A percentile compares a stretch with the other conserved stretches of the same genome.
These are phyloP conservation scores for Marmota monax DNA, from an alignment of 2,113 vertebrate genomes.

Conservation along the genomic window DNA sequence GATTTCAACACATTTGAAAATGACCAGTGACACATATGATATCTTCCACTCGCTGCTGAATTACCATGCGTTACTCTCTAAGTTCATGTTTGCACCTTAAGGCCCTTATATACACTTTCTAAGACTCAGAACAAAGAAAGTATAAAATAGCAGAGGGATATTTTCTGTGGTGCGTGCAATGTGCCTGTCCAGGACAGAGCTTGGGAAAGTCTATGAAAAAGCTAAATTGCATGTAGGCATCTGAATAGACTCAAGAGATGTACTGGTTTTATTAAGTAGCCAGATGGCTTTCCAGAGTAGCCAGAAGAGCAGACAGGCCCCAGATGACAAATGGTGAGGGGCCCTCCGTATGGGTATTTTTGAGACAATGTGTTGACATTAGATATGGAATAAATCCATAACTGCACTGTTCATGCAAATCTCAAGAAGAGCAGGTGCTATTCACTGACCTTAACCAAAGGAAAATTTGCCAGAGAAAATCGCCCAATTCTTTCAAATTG, in stretches of 20 bases:
- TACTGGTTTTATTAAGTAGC: slow-evolving; percentile 78
- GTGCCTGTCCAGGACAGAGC: background rate
- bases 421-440: slow-evolving; percentile 70
- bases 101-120: background rate
- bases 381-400: slow-evolving; percentile 76
- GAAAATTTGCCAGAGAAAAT: slow-evolving; percentile 69
- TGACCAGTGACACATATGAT: background rate
- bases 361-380: slow-evolving; percentile 81
- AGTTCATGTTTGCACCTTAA: background rate
- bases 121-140: slow-evolving; percentile 9
- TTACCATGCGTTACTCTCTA: background rate
- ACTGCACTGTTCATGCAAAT: slow-evolving; percentile 70
- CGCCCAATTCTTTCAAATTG: slow-evolving; percentile 54
- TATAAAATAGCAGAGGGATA: background rate
- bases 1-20: slow-evolving; percentile 47
- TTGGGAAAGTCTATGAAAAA: slow-evolving; percentile 56
- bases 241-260: slow-evolving; percentile 61
- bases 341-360: slow-evolving; percentile 66
- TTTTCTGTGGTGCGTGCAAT: background rate
- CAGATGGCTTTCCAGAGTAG: slow-evolving; percentile 80
- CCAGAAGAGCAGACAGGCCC: slow-evolving; percentile 77
- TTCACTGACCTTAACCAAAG: slow-evolving; percentile 59
- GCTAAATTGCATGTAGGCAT: slow-evolving; percentile 57
- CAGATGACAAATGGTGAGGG: slow-evolving; percentile 78
- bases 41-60: background rate